Evolutionary conservation across 2,797 vertebrate species (phyloP).

Genomic region (Acanthurus leucopareius): DNA sequence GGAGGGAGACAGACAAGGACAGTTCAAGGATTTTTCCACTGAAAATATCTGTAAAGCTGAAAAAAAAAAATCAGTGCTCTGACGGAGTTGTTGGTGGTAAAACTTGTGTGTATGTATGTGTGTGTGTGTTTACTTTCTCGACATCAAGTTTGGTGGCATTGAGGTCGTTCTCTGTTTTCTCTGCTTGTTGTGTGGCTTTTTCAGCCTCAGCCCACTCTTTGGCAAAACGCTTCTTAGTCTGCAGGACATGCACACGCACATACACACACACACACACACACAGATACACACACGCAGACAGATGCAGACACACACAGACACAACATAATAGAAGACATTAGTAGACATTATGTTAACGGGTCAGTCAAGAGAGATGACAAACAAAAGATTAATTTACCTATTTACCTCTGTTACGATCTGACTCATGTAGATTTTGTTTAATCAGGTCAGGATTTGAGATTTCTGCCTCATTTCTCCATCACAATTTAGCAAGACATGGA

Average conservation of each 20-base stretch:
- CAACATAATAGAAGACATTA: too few relatives aligned
- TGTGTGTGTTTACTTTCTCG: constrained; percentile 85
- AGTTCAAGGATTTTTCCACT: constrained; percentile 3
- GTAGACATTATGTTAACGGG: too few relatives aligned
- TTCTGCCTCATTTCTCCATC: neutral
- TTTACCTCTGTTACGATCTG: neutral
- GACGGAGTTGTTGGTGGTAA: neutral
- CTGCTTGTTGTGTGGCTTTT: constrained; percentile 88
- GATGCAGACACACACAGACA: too few relatives aligned
- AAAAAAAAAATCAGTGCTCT: neutral
- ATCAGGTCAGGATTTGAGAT: neutral
- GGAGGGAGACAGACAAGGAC: constrained; percentile 8
- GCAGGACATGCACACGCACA: constrained; percentile 38
- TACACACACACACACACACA: constrained; percentile 26
- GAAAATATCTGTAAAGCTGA: constrained; percentile 15
- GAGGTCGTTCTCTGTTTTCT: constrained; percentile 86
- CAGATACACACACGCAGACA: neutral
- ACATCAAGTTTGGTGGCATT: constrained; percentile 88
- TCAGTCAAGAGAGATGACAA: too few relatives aligned
- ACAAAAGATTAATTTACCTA: neutral
- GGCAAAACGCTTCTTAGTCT: constrained; percentile 92
- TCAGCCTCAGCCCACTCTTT: constrained; percentile 92
- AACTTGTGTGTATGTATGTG: neutral
- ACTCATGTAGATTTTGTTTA: neutral
- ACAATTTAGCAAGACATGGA: neutral